Base-by-base conservation (phyloP, 1,140 invertebrate genomes). In the Conus betulinus region DNA sequence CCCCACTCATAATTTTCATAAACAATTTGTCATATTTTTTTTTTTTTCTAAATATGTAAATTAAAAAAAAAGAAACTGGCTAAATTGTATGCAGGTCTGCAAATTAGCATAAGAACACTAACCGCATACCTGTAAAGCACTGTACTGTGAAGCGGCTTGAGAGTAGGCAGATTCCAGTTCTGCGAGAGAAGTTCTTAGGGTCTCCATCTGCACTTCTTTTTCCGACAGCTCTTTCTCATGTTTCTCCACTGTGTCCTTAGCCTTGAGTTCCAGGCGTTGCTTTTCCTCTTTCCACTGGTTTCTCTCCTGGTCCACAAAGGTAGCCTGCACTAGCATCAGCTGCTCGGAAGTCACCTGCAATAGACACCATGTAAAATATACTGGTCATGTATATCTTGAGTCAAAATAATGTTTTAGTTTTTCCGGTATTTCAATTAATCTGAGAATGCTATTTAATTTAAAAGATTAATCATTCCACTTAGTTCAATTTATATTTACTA, bases 321-420 rank as follows among this genome's bases (percentile, higher is more conserved):
- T 97, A 92, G 97, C 96, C 92, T 98, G 97, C 97, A 98, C 97
- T 91, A 96, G 96, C 94, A 96, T 96, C 97, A 97, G 97, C 95
- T 97, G 97, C 90, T 97, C 96, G 94, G 97, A 97, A 17, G 97
- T 97, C 11, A 93, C 90, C 84, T 91, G 89, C 15, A 76, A 81
- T 7, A 78, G 7, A 39, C 15, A 11, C 57, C 57, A 60, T 8
- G 57, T 60, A 60, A 60, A 39, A 39, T 39, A 39, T 39, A 39
- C 39, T 39, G 39, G 39, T 39, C 39, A 39, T 39, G 39, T 39
- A 39, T 39, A 39, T 39, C 39, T 39, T 39, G 39, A 39, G 39
- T 39, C 39, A 39, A 39, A 39, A 39, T 39, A 3, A 39, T 39
- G 39, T 39, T 39, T 39, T 39, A 39, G 39, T 3, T 39, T 39